phyloP scores from a whole-genome alignment of 1,140 invertebrate species.

The Drosophila mojavensis region DNA sequence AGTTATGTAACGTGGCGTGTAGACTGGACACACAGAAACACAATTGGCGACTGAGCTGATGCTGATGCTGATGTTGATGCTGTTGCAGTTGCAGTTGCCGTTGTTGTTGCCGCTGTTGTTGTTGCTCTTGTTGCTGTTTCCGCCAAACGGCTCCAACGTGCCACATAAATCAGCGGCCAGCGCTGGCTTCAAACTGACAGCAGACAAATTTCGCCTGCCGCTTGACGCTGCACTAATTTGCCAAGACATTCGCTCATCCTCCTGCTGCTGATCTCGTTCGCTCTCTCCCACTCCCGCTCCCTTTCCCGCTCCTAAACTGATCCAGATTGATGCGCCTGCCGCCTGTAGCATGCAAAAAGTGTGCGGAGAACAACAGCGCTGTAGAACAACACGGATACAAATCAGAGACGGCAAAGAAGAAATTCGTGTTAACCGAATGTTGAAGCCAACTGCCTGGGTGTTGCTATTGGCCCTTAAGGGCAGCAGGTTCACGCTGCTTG shows the following conservation, averaged over 20 bases:
- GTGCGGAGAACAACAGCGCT: constrained; percentile 14
- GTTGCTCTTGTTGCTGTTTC: not conserved
- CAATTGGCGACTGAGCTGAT: constrained; percentile 54
- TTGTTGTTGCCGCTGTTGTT: not conserved
- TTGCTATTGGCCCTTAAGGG: constrained; percentile 55
- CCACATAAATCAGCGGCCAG: constrained; percentile 71
- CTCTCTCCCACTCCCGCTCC: too few species aligned
- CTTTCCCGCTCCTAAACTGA: constrained; percentile 41
- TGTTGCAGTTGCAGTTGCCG: not conserved
- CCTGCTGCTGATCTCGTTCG: constrained; percentile 35
- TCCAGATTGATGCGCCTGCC: constrained; percentile 77
- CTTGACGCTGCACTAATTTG: constrained; percentile 79
- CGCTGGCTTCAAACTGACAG: constrained; percentile 74
- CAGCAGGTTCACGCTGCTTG: constrained; percentile 29
- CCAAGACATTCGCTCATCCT: constrained; percentile 77
- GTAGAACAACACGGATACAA: constrained; percentile 34
- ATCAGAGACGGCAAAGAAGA: constrained; percentile 66
- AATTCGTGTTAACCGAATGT: constrained; percentile 79
- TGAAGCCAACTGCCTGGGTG: constrained; percentile 73
- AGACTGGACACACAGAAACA: constrained; percentile 46
- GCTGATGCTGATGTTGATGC: constrained; percentile 8
- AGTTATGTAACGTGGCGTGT: constrained; percentile 71
- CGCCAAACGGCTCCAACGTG: constrained; percentile 40
- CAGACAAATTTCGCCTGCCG: constrained; percentile 75
- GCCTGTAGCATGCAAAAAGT: constrained; percentile 51